Base-by-base conservation (phyloP, 2,797 vertebrate species). In the Aeoliscus strigatus region DNA sequence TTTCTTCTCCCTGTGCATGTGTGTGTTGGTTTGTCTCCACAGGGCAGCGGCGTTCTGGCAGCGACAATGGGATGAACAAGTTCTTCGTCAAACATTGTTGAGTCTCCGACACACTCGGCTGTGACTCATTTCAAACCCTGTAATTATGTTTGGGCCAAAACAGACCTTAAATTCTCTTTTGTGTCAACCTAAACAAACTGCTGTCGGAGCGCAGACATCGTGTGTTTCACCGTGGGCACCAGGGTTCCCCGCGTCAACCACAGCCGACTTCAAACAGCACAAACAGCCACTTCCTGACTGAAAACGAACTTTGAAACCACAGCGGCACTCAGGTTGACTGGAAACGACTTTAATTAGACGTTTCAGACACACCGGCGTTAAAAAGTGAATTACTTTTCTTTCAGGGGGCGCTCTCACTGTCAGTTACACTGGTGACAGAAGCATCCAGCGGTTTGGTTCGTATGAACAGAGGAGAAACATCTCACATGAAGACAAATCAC, bases 21-120 rank as follows among this genome's bases (percentile, higher is more conserved):
- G 26, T 62, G 40, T 67, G 45, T 73, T 63, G 79, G 60, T 79
- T 62, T 78, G 70, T 81, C 71, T 83, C 74, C 64, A 77, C 55
- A 33, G 76, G 74, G 62, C 65, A 62, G 75, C 75, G 70, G n/a
- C n/a, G n/a, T 79, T 80, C 70, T 78, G 75, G 71, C 67, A 80
- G 65, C 77, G 74, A 80, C 79, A 78, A 78, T 73, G 48, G 67
- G 66, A 82, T 81, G 68, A 86, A 78, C 82, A 83, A 77, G 76
- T 82, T 85, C 77, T 73, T 75, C 66, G n/a, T n/a, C n/a, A 45
- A 5, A 66, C 60, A 74, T 77, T 77, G 69, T 75, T 56, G 59
- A 68, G 61, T 41, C 50, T 77, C 60, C 59, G 63, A 70, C 54
- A n/a, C n/a, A n/a, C n/a, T 23, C 21, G 4, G 51, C 64, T 66